These are phyloP conservation scores for Cybosia mesomella DNA, from an alignment of 2,888 invertebrate genomes.

Conservation along the genomic window DNA sequence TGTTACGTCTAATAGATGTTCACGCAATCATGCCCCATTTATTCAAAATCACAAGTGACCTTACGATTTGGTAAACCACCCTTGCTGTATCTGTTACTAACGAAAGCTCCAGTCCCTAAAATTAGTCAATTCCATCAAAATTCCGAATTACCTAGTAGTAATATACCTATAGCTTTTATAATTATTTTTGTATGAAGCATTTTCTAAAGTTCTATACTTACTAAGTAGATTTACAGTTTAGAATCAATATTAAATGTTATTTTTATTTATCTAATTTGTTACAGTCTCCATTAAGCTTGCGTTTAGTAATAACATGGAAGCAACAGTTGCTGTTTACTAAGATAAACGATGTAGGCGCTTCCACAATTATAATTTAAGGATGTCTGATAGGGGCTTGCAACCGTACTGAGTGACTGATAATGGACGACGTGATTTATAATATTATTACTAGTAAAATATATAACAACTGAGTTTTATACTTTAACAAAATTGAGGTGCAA, in stretches of 20 bases:
- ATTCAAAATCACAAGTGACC: constrained; percentile 49
- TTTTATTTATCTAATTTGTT: neutral
- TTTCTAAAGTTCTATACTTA: constrained; percentile 33
- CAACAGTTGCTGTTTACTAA: neutral
- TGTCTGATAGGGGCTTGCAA: no score
- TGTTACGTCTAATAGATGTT: neutral
- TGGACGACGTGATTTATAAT: no score
- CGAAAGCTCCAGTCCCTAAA: constrained; percentile 3
- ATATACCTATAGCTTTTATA: constrained; percentile 29
- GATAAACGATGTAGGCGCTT: no score
- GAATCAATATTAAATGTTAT: neutral
- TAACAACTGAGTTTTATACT: no score
- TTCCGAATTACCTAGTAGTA: constrained; percentile 11
- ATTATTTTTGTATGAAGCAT: constrained; percentile 35
- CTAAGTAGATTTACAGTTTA: constrained; percentile 17
- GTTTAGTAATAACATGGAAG: neutral
- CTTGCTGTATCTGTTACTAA: constrained; percentile 6
- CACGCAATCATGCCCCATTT: constrained; percentile 19
- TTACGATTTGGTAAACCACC: constrained; percentile 35
- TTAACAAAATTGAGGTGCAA: no score
- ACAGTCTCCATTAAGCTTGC: neutral
- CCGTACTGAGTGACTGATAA: no score
- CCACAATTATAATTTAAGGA: no score
- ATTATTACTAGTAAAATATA: no score
- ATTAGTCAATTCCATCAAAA: constrained; percentile 25